A percentile compares a stretch with the other conserved stretches of the same genome.
These are phyloP conservation scores for Urocyon cinereoargenteus DNA, from an alignment of 2,797 vertebrate genomes.

Conservation along the genomic window DNA sequence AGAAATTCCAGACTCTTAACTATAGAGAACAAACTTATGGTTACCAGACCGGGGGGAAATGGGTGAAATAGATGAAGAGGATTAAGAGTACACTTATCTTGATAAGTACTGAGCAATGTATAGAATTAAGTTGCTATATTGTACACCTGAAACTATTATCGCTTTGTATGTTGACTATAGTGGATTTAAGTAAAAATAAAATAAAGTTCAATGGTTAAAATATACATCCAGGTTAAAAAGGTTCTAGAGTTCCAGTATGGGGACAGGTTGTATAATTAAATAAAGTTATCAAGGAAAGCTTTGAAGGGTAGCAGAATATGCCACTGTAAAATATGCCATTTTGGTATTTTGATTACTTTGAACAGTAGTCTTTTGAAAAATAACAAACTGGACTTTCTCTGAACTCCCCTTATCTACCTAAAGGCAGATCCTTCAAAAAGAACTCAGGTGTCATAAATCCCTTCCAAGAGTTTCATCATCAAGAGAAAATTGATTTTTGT, in stretches of 20 bases:
- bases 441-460: not conserved
- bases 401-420: not conserved
- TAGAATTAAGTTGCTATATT: not conserved
- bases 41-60: not conserved
- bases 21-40: not conserved
- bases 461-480: not conserved
- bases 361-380: not conserved
- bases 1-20: not conserved
- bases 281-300: not conserved
- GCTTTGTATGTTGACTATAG: not conserved
- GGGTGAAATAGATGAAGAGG: not conserved
- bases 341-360: not conserved
- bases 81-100: not conserved
- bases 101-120: no score
- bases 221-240: not conserved
- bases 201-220: not conserved
- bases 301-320: not conserved
- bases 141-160: not conserved
- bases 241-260: not conserved
- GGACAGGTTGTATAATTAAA: not conserved
- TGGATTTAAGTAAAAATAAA: not conserved
- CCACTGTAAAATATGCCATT: not conserved
- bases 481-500: not conserved
- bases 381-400: not conserved
- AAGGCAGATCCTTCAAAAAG: not conserved